phyloP scores from a whole-genome alignment of 2,113 vertebrate species.

The Pomatostomus ruficeps region DNA sequence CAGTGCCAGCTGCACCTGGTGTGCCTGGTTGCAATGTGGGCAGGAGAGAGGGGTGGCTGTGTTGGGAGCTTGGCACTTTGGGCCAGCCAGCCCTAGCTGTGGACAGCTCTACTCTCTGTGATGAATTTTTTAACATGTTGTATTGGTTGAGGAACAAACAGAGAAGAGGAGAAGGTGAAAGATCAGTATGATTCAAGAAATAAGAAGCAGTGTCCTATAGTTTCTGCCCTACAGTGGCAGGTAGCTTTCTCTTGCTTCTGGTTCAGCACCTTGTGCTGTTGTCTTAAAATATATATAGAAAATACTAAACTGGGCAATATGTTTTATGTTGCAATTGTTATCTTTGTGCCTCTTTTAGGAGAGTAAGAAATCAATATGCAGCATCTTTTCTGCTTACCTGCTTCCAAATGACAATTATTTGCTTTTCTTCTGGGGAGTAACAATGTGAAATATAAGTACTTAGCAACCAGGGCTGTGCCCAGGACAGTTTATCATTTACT shows the following conservation, averaged over 20 bases:
- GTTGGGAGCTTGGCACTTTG: not conserved
- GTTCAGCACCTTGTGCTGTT: not conserved
- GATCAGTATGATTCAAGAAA: not conserved
- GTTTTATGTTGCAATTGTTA: not conserved
- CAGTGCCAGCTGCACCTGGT: not conserved
- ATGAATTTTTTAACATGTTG: not conserved
- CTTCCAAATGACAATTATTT: not conserved
- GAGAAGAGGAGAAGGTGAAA: not conserved
- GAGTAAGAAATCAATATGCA: not conserved
- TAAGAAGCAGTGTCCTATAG: not conserved
- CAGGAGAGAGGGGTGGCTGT: not conserved
- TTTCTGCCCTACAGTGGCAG: not conserved
- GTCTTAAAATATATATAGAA: not conserved
- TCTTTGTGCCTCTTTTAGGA: not conserved
- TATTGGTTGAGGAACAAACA: not conserved
- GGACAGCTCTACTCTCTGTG: not conserved
- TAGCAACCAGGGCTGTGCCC: not conserved
- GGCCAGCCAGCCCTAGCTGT: rapidly evolving
- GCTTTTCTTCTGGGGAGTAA: not conserved
- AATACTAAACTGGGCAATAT: not conserved
- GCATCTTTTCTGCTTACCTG: not conserved
- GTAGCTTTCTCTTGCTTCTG: not conserved
- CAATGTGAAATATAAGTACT: not conserved
- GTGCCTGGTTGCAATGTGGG: not conserved
- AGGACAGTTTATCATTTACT: constrained; percentile 31